Conservation (phyloP, 2,888 invertebrate species). For the Deilephila elpenor region DNA sequence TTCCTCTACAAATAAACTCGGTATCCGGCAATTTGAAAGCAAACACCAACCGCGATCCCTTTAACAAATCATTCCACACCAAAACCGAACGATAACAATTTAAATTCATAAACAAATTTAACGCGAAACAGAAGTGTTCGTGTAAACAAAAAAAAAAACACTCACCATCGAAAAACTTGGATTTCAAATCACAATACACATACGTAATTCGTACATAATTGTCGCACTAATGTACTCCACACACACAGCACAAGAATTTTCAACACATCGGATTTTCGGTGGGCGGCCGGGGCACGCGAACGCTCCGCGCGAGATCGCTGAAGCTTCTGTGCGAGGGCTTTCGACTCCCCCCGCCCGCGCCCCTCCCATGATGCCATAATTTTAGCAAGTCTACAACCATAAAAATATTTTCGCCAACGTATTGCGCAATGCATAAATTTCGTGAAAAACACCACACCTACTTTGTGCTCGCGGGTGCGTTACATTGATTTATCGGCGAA, state of each 20-base stretch:
- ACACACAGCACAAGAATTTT: constrained; percentile 5
- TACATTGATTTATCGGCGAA: constrained; percentile 14
- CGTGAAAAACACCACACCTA: constrained; percentile 32
- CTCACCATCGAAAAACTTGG: constrained; percentile 18
- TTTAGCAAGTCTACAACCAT: constrained; percentile 65
- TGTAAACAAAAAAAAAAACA: constrained; percentile 8
- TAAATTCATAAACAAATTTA: constrained; percentile 23
- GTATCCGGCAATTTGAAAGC: neutral
- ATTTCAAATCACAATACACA: constrained; percentile 20
- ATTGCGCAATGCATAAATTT: constrained; percentile 72
- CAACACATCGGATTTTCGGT: constrained; percentile 8
- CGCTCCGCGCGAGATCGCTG: constrained; percentile 48
- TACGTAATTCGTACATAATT: constrained; percentile 8
- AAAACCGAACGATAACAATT: constrained; percentile 22
- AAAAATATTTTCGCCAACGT: constrained; percentile 72
- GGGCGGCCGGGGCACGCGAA: neutral
- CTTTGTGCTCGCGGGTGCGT: neutral
- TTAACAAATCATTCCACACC: constrained; percentile 24
- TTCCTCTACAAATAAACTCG: too few species aligned
- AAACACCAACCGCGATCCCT: constrained; percentile 20
- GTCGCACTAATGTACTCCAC: constrained; percentile 1
- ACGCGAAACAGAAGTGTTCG: constrained; percentile 18
- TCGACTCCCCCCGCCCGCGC: constrained; percentile 51
- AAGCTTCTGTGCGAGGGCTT: constrained; percentile 63
- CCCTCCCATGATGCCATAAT: constrained; percentile 56